Evolutionary conservation across 2,113 vertebrate species (phyloP).

Genomic region (Lontra canadensis): DNA sequence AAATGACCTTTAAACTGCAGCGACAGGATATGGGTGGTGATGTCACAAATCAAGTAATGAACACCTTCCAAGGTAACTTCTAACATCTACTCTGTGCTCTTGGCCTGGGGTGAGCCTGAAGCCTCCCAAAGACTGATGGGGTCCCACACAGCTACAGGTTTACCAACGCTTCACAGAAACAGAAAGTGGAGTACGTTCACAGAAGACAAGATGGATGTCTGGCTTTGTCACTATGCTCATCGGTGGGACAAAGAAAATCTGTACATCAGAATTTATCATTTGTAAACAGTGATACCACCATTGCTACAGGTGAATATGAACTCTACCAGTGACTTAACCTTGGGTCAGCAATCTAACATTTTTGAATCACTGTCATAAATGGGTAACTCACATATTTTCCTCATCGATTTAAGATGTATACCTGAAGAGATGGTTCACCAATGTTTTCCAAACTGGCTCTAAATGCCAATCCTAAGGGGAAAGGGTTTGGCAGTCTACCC

Average conservation of each 20-base stretch:
- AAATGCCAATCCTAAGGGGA: too few relatives aligned
- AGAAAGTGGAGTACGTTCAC: background rate
- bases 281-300: background rate
- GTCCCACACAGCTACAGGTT: background rate
- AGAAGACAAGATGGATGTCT: background rate
- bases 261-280: background rate
- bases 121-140: too few relatives aligned
- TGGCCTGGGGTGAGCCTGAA: background rate
- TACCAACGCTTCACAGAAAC: accelerated
- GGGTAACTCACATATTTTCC: background rate
- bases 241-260: background rate
- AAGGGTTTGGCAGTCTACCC: background rate
- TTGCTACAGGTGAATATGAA: background rate
- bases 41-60: too few relatives aligned
- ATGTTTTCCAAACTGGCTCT: background rate
- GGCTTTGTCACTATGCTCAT: background rate
- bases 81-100: background rate
- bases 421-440: background rate
- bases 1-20: background rate
- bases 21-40: background rate
- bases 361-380: background rate
- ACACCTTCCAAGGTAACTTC: background rate
- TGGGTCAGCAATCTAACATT: background rate
- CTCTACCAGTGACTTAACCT: background rate
- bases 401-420: background rate